These are phyloP conservation scores for Garrulus glandarius DNA, from an alignment of 2,797 vertebrate species.

Conservation along the genomic window DNA sequence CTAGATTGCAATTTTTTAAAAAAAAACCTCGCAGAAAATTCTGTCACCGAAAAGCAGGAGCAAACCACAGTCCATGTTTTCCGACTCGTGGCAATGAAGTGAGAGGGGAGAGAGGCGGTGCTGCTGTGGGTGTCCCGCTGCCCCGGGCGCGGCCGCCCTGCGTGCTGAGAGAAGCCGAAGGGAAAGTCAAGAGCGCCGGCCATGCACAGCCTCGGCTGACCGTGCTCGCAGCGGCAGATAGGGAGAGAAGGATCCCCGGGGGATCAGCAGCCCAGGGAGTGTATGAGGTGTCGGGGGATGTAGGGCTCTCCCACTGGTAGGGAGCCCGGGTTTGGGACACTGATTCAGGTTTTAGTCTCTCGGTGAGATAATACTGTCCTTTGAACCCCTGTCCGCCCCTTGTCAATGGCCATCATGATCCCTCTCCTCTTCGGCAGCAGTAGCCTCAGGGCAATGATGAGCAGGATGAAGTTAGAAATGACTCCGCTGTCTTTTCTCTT, in stretches of 20 bases:
- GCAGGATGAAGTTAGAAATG: constrained; percentile 69
- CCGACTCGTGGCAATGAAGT: constrained; percentile 50
- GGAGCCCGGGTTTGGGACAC: neutral
- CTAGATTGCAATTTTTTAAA: neutral
- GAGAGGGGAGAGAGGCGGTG: neutral
- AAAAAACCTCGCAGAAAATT: neutral
- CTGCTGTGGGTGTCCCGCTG: neutral
- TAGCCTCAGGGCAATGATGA: constrained; percentile 67
- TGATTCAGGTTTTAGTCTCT: constrained; percentile 13
- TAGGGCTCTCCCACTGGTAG: neutral
- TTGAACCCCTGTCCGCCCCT: neutral
- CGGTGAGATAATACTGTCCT: constrained; percentile 11
- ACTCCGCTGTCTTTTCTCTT: constrained; percentile 73
- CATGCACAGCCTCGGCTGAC: constrained; percentile 64
- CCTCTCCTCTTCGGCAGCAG: constrained; percentile 65
- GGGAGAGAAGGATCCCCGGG: constrained; percentile 35
- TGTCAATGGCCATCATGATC: constrained; percentile 70
- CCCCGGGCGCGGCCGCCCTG: neutral
- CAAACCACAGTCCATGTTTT: neutral
- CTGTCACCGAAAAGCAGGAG: neutral
- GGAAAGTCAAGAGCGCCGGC: neutral
- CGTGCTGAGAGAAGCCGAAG: neutral
- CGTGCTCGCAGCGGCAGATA: neutral
- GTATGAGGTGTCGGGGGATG: constrained; percentile 23
- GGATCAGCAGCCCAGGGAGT: constrained; percentile 22